Evolutionary conservation across 2,888 invertebrate species (phyloP).

Genomic region (Gymnocheta viridis): DNA sequence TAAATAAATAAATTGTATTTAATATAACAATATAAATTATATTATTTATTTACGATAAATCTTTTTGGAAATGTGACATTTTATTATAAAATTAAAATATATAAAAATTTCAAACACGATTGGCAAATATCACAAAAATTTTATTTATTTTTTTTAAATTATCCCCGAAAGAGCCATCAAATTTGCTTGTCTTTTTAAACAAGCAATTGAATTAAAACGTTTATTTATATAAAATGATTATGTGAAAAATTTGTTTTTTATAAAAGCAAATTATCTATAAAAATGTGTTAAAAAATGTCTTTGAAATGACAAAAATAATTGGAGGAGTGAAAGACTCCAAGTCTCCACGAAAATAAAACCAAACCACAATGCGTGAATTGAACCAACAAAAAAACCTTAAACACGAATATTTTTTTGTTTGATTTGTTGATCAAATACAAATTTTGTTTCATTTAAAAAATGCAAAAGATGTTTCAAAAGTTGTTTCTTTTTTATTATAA

Average conservation of each 20-base stretch:
- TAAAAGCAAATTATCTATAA: background rate
- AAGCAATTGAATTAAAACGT: background rate
- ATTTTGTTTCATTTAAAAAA: background rate
- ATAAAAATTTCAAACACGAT: background rate
- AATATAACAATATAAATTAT: no score
- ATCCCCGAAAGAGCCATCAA: background rate
- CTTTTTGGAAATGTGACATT: no score
- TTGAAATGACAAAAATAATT: background rate
- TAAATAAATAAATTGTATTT: no score
- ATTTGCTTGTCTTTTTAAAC: background rate
- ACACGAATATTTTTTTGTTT: constrained; percentile 20
- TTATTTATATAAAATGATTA: background rate
- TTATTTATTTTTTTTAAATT: background rate
- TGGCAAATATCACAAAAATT: background rate
- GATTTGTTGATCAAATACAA: background rate
- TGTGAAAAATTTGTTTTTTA: background rate
- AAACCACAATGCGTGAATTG: constrained; percentile 26
- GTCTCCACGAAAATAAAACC: constrained; percentile 11
- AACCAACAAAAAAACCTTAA: constrained; percentile 5
- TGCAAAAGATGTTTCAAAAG: constrained; percentile 52
- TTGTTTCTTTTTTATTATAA: background rate
- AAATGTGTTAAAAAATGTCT: no score
- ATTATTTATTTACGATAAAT: no score
- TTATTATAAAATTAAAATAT: background rate
- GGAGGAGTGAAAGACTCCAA: background rate